Percentiles rank a stretch among this genome's conserved stretches.
phyloP scores from a whole-genome alignment of 2,888 invertebrate species.

The Smittia sp. region DNA sequence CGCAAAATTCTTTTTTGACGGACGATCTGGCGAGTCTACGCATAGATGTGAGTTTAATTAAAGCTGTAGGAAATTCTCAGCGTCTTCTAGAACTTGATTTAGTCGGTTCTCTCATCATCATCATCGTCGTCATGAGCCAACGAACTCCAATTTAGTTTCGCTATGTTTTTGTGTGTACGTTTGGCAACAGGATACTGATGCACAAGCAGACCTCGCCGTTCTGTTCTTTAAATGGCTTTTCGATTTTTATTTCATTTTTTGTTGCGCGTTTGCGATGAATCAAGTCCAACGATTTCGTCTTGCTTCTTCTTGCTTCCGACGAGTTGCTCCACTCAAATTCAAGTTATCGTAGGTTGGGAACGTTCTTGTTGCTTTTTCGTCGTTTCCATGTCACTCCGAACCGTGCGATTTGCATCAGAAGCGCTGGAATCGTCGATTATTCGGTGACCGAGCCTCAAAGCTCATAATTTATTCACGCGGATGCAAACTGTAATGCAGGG shows the following conservation, averaged over 20 bases:
- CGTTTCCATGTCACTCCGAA: conserved; percentile 16
- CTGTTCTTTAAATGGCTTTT: conserved; percentile 16
- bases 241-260: background rate
- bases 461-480: background rate
- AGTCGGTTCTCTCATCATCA: conserved; percentile 6
- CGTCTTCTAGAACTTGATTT: background rate
- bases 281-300: background rate
- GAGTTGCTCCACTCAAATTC: conserved; percentile 37
- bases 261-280: conserved; percentile 13
- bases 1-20: background rate
- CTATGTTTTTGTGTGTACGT: conserved; percentile 35
- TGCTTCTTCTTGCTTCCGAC: conserved; percentile 26
- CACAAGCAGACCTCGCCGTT: background rate
- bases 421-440: background rate
- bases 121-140: conserved; percentile 16
- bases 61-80: background rate
- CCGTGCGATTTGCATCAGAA: too few species aligned
- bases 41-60: too few species aligned
- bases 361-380: conserved; percentile 26
- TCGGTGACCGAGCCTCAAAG: background rate
- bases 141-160: conserved; percentile 21
- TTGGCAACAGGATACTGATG: conserved; percentile 38
- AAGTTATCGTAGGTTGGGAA: conserved; percentile 40
- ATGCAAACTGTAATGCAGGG: background rate
- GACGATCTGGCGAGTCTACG: too few species aligned